phyloP scores from a whole-genome alignment of 2,888 invertebrate genomes.

The Blastobasis lacticolella region DNA sequence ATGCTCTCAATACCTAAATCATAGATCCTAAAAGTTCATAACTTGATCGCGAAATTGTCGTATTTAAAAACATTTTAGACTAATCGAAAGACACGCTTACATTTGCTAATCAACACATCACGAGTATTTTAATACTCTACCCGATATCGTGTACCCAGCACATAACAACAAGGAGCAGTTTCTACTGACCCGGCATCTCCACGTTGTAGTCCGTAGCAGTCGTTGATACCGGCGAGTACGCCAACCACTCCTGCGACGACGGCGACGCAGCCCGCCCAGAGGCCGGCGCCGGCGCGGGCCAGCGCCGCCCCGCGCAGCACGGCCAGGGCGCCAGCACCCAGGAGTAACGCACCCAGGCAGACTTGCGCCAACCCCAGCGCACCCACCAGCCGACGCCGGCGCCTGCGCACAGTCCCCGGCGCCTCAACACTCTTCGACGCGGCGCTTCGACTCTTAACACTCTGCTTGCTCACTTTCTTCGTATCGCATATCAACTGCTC shows the following conservation, averaged over 20 bases:
- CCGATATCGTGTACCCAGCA: no score
- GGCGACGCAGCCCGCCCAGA: slow-evolving; percentile 79
- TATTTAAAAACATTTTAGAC: no score
- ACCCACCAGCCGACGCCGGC: slow-evolving; percentile 53
- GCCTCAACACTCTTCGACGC: slow-evolving; percentile 60
- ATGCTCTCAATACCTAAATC: no score
- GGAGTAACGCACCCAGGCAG: slow-evolving; percentile 75
- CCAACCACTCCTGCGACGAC: slow-evolving; percentile 77
- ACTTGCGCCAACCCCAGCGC: slow-evolving; percentile 76
- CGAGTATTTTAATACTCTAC: no score
- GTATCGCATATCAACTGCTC: slow-evolving; percentile 74
- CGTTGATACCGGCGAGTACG: slow-evolving; percentile 75
- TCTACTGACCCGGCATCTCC: slow-evolving; percentile 41
- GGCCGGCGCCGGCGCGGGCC: slow-evolving; percentile 76
- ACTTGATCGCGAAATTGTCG: no score
- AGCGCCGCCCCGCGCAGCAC: slow-evolving; percentile 76
- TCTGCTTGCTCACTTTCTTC: slow-evolving; percentile 34
- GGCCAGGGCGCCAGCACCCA: slow-evolving; percentile 77
- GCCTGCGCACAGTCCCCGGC: slow-evolving; percentile 38
- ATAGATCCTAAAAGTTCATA: no score
- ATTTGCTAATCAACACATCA: no score
- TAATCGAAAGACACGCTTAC: no score
- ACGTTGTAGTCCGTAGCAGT: slow-evolving; percentile 63
- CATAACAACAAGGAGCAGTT: no score
- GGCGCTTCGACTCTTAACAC: slow-evolving; percentile 23